Percentiles rank a stretch among this genome's conserved stretches.
Conservation (phyloP, 2,888 invertebrate genomes). For the Rhagonycha lutea region DNA sequence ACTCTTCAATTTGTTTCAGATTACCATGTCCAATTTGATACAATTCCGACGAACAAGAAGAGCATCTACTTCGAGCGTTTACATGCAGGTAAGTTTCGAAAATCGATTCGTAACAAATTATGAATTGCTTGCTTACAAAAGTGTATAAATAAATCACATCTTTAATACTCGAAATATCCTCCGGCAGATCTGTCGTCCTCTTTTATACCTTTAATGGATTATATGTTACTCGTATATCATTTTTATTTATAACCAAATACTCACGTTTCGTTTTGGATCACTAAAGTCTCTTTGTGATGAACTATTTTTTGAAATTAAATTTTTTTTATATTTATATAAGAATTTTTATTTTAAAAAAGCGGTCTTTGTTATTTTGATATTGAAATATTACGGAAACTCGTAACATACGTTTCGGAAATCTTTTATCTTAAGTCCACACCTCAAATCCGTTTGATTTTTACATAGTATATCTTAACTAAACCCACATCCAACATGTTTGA, state of each 20-base stretch:
- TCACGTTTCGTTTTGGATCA: neutral
- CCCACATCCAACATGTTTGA: neutral
- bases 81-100: conserved; percentile 39
- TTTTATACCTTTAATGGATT: conserved; percentile 12
- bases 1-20: neutral
- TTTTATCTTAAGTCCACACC: neutral
- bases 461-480: neutral
- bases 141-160: conserved; percentile 12
- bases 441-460: neutral
- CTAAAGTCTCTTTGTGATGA: neutral
- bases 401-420: neutral
- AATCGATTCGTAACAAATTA: conserved; percentile 5
- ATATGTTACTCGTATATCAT: conserved; percentile 19
- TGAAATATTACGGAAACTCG: neutral
- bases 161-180: conserved; percentile 15
- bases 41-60: conserved; percentile 38
- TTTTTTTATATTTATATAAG: neutral
- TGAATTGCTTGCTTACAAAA: conserved; percentile 4
- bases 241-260: conserved; percentile 1
- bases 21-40: conserved; percentile 40
- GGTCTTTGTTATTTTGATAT: neutral
- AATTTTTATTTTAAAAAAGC: neutral
- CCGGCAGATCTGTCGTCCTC: conserved; percentile 7
- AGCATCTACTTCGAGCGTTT: conserved; percentile 42
- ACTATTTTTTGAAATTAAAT: neutral